These are phyloP conservation scores for Hydriomena furcata DNA, from an alignment of 2,888 invertebrate genomes.

Conservation along the genomic window DNA sequence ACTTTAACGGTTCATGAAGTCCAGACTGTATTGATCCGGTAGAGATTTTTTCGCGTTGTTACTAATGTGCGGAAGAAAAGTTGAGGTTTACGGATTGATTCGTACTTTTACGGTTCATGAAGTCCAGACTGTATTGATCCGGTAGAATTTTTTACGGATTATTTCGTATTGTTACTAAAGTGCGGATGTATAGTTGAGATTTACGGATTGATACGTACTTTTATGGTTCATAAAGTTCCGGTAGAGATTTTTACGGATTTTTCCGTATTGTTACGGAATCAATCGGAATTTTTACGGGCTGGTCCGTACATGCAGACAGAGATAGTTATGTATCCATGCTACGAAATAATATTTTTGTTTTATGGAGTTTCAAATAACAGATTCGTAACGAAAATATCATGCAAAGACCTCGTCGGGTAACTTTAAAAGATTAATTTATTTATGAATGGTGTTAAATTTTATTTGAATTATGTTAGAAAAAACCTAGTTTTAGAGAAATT, in stretches of 20 bases:
- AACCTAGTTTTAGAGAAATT: slow-evolving; percentile 3
- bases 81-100: no score
- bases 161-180: no score
- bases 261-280: background rate
- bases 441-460: slow-evolving; percentile 11
- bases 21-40: no score
- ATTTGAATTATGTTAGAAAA: slow-evolving; percentile 9
- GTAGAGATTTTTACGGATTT: background rate
- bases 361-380: background rate
- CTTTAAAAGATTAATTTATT: slow-evolving; percentile 13
- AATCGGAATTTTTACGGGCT: background rate
- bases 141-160: no score
- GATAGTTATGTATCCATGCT: background rate
- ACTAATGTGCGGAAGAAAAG: no score
- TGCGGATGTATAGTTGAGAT: slow-evolving; percentile 74
- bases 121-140: no score
- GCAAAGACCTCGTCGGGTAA: slow-evolving; percentile 7
- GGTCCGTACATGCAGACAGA: background rate
- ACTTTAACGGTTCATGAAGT: no score
- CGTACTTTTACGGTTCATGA: no score
- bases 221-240: background rate
- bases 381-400: background rate
- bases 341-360: background rate
- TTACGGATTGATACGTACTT: slow-evolving; percentile 7
- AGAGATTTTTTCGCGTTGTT: no score